Conservation (phyloP, 2,113 vertebrate species). For the Ictalurus furcatus region DNA sequence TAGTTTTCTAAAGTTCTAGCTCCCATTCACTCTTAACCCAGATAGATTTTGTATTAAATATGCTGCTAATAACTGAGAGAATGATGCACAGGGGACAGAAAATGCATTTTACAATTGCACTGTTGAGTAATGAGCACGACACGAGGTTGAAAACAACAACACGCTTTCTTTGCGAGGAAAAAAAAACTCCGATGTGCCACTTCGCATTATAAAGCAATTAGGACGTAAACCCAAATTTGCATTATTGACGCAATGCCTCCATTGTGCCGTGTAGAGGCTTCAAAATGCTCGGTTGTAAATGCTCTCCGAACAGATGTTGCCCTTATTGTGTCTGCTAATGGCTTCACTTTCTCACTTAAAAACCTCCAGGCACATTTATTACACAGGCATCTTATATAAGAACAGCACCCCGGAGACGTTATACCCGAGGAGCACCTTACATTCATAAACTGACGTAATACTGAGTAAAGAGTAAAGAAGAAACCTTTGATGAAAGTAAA, state of each 20-base stretch:
- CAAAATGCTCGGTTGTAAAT: slow-evolving; percentile 26
- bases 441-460: neutral
- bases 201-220: slow-evolving; percentile 34
- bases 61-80: neutral
- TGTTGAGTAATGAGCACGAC: neutral
- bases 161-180: neutral
- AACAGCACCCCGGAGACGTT: neutral
- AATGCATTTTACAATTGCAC: neutral
- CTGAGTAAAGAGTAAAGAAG: neutral
- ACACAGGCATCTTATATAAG: neutral
- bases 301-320: slow-evolving; percentile 41
- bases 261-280: slow-evolving; percentile 15
- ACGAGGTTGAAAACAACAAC: neutral
- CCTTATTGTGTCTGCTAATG: slow-evolving; percentile 37
- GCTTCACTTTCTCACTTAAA: slow-evolving; percentile 6
- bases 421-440: neutral
- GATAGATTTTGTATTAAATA: neutral
- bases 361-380: neutral
- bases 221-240: slow-evolving; percentile 29
- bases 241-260: slow-evolving; percentile 45
- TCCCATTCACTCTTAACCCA: neutral
- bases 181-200: neutral
- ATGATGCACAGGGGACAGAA: neutral
- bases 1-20: neutral
- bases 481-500: neutral